Base-by-base conservation (phyloP, 1,140 invertebrate species). In the Anastrepha ludens region DNA sequence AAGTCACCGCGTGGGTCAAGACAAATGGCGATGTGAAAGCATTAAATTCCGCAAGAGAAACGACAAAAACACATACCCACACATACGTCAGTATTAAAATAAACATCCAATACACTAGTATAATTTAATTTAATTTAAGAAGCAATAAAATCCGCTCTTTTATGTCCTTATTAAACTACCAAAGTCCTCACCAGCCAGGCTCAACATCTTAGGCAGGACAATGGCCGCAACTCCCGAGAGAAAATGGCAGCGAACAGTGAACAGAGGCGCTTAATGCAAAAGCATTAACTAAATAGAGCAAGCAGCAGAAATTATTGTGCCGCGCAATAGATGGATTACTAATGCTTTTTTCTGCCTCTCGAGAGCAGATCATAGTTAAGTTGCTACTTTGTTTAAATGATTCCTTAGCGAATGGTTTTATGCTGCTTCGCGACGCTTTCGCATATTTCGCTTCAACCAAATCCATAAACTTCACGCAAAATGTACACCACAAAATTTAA, bases 381-480 rank as follows among this genome's bases (percentile, higher is more conserved):
- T 81, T 50, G 74, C 47, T 20, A 55, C 74, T 81, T 81, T 55
- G 44, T 55, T 17, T 81, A 81, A 81, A 81, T 81, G 74, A 81
- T 41, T 50, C 74, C 74, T 20, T 20, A 20, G 74, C 50, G 74
- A 50, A 13, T 50, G 74, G 17, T 81, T 81, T 81, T 81, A 81
- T 81, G 9, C 55, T 20, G 44, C 74, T 55, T 20, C 17, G 74
- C 74, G 50, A 55, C n/a, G 50, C 17, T 47, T 58, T 3, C 3
- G 5, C 50, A 20, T 81, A n/a, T n/a, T 50, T 2, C 39, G 39
- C 50, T 81, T 55, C 74, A 81, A 9, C 50, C 20, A 8, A 55
- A 81, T 47, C 29, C 89, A 91, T 91, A 91, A 91, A 91, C 91
- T 90, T 89, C 88, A 89, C 89, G 87, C 90, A 91, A 89, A 89